Conservation (phyloP, 1,140 invertebrate genomes). For the Grapholita molesta region DNA sequence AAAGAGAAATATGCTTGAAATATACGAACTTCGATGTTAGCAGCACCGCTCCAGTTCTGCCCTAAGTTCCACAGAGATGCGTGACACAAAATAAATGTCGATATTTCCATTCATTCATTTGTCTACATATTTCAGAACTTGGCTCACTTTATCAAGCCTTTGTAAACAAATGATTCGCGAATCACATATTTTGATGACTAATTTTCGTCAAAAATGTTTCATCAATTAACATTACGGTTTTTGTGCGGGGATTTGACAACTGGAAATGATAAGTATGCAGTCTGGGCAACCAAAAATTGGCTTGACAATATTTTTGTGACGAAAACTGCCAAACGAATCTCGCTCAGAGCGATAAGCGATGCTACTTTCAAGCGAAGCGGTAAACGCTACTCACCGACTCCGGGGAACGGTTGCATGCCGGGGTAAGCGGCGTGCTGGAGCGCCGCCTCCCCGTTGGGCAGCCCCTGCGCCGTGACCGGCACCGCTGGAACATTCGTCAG, state of each 20-base stretch:
- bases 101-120: slow-evolving; percentile 6
- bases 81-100: background rate
- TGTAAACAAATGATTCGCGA: background rate
- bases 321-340: too few relatives aligned
- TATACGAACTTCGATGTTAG: too few relatives aligned
- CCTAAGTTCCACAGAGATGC: slow-evolving; percentile 6
- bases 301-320: too few relatives aligned
- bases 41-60: too few relatives aligned
- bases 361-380: slow-evolving; percentile 16
- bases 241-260: too few relatives aligned
- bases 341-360: too few relatives aligned
- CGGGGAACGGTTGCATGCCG: slow-evolving; percentile 93
- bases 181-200: too few relatives aligned
- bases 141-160: background rate
- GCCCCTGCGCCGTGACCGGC: slow-evolving; percentile 91
- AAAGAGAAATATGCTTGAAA: too few relatives aligned
- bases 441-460: slow-evolving; percentile 93
- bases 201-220: too few relatives aligned
- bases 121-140: background rate
- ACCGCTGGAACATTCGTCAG: slow-evolving; percentile 63
- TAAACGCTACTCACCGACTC: slow-evolving; percentile 88
- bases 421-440: slow-evolving; percentile 91
- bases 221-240: too few relatives aligned
- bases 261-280: too few relatives aligned
- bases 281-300: too few relatives aligned